A percentile compares a stretch with the other conserved stretches of the same genome.
Evolutionary conservation across 2,888 invertebrate genomes (phyloP).

Genomic region (Pandemis heparana): DNA sequence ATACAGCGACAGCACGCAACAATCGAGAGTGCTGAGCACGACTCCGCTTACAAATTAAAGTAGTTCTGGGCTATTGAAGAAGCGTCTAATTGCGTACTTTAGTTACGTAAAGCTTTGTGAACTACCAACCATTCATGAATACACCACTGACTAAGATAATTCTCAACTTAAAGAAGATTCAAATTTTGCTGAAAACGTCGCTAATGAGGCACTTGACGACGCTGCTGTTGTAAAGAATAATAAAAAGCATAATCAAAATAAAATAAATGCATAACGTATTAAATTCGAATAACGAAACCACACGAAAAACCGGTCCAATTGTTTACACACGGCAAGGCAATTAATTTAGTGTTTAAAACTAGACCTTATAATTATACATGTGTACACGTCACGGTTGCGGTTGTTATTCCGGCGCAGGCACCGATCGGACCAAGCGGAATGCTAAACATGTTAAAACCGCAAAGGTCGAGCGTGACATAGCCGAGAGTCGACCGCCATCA

Average conservation of each 20-base stretch:
- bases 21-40: conserved; percentile 40
- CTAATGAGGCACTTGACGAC: not conserved
- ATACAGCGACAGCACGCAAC: conserved; percentile 35
- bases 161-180: not conserved
- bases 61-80: conserved; percentile 34
- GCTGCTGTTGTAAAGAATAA: not conserved
- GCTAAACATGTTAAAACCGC: conserved; percentile 52
- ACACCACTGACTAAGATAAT: not conserved
- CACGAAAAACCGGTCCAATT: conserved; percentile 14
- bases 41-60: conserved; percentile 28
- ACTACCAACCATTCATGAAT: conserved; percentile 1
- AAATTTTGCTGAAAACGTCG: not conserved
- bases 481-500: conserved; percentile 48
- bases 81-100: conserved; percentile 16
- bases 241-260: not conserved
- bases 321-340: conserved; percentile 1
- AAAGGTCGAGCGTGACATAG: conserved; percentile 58
- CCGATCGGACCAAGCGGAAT: conserved; percentile 34
- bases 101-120: conserved; percentile 19
- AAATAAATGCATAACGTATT: not conserved
- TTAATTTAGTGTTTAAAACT: conserved; percentile 19
- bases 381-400: conserved; percentile 29
- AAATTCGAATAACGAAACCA: conserved; percentile 8
- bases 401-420: conserved; percentile 20
- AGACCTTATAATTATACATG: conserved; percentile 26